phyloP scores from a whole-genome alignment of 2,797 vertebrate genomes.

The Xerus rutilus region DNA sequence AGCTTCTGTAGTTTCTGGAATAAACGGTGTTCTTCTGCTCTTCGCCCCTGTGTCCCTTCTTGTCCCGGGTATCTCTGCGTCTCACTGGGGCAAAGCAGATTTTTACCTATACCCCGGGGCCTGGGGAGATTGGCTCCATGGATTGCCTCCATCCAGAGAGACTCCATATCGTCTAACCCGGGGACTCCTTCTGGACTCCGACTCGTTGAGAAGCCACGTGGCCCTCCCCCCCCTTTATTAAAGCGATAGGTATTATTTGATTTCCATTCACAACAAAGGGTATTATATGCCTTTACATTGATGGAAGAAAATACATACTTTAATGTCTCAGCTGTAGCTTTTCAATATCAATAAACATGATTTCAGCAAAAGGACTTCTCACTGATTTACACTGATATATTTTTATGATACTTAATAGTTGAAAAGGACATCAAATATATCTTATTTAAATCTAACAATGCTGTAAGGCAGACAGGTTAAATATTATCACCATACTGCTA shows the following conservation, averaged over 20 bases:
- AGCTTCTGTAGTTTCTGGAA: too few relatives aligned
- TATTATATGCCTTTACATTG: background rate
- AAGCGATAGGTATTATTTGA: background rate
- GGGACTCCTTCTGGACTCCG: too few relatives aligned
- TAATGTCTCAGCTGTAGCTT: background rate
- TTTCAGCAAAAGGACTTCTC: background rate
- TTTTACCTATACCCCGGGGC: too few relatives aligned
- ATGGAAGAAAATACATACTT: background rate
- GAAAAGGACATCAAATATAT: constrained; percentile 1
- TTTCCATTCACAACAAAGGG: background rate
- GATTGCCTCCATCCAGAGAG: too few relatives aligned
- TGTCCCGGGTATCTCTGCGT: too few relatives aligned
- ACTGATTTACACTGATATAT: background rate
- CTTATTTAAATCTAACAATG: constrained; percentile 62
- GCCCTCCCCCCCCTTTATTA: too few relatives aligned
- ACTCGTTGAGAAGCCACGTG: too few relatives aligned
- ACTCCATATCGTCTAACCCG: too few relatives aligned
- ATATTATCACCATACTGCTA: constrained; percentile 45
- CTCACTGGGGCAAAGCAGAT: too few relatives aligned
- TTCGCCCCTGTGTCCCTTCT: too few relatives aligned
- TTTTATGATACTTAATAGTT: constrained; percentile 24
- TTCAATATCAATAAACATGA: background rate
- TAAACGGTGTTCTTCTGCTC: too few relatives aligned
- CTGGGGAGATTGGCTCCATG: too few relatives aligned
- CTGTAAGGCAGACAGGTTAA: constrained; percentile 58